A percentile compares a stretch with the other conserved stretches of the same genome.
These are phyloP conservation scores for Scophthalmus maximus DNA, from an alignment of 2,113 vertebrate genomes.

Conservation along the genomic window DNA sequence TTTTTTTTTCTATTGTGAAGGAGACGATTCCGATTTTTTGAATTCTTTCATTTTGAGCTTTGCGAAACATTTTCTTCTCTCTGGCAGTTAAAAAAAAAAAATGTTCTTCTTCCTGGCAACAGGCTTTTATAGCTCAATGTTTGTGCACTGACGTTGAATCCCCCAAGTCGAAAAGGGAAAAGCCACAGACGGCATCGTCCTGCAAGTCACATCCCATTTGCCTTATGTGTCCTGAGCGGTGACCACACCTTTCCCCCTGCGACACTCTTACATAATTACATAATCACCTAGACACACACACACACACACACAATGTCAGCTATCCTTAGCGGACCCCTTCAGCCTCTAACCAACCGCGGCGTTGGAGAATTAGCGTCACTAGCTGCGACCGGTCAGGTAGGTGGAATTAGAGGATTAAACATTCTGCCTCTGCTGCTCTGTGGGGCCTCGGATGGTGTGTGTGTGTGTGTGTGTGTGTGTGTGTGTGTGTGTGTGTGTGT, in stretches of 20 bases:
- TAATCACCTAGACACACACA: neutral
- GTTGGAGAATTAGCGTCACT: constrained; percentile 38
- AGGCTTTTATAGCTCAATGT: neutral
- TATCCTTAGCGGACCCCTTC: constrained; percentile 24
- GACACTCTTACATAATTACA: constrained; percentile 32
- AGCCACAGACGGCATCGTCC: constrained; percentile 7
- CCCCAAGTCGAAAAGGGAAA: neutral
- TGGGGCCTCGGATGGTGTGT: neutral
- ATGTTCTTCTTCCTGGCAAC: constrained; percentile 9
- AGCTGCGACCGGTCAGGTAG: constrained; percentile 43
- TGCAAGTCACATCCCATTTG: constrained; percentile 25
- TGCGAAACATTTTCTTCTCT: no score
- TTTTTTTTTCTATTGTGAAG: neutral
- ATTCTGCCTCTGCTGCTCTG: neutral
- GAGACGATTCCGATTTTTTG: no score
- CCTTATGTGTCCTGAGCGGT: constrained; percentile 37
- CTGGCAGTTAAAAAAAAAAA: no score
- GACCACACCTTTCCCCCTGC: constrained; percentile 30
- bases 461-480: neutral
- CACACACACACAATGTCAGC: neutral
- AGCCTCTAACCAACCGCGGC: neutral
- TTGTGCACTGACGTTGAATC: constrained; percentile 1
- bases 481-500: no score
- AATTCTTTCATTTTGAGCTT: no score
- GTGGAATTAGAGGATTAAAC: constrained; percentile 51